Evolutionary conservation across 2,888 invertebrate species (phyloP).

Genomic region (Drosophila merina): DNA sequence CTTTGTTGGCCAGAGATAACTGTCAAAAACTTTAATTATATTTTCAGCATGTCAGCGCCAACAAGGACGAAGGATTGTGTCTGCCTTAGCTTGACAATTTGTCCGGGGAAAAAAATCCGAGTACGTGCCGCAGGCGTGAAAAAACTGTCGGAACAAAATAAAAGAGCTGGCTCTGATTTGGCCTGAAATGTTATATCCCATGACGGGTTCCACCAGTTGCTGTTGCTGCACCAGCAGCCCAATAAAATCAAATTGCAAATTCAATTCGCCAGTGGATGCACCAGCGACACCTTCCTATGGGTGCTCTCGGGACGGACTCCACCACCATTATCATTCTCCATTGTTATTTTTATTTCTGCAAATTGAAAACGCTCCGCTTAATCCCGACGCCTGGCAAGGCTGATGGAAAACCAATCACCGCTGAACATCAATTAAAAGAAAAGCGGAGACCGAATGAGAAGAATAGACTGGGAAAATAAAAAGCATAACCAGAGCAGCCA

Average conservation of each 20-base stretch:
- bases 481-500: constrained; percentile 12
- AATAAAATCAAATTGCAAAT: constrained; percentile 67
- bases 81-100: constrained; percentile 42
- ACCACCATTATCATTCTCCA: constrained; percentile 26
- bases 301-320: constrained; percentile 30
- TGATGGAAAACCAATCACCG: constrained; percentile 62
- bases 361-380: constrained; percentile 64
- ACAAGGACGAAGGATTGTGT: constrained; percentile 29
- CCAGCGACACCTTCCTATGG: constrained; percentile 18
- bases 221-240: constrained; percentile 64
- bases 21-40: constrained; percentile 80
- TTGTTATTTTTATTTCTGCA: constrained; percentile 44
- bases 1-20: constrained; percentile 72
- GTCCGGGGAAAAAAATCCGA: constrained; percentile 29
- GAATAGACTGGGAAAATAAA: constrained; percentile 30
- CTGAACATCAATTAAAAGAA: constrained; percentile 52
- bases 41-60: constrained; percentile 66
- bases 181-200: constrained; percentile 67
- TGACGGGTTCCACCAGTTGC: constrained; percentile 72
- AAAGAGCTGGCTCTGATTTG: constrained; percentile 26
- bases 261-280: constrained; percentile 56
- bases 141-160: constrained; percentile 9
- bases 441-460: constrained; percentile 25
- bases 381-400: constrained; percentile 51
- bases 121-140: constrained; percentile 65